Evolutionary conservation across 2,113 vertebrate genomes (phyloP), one percentile per base, ranked within the genome.

Genomic region (Gambusia holbrooki): DNA sequence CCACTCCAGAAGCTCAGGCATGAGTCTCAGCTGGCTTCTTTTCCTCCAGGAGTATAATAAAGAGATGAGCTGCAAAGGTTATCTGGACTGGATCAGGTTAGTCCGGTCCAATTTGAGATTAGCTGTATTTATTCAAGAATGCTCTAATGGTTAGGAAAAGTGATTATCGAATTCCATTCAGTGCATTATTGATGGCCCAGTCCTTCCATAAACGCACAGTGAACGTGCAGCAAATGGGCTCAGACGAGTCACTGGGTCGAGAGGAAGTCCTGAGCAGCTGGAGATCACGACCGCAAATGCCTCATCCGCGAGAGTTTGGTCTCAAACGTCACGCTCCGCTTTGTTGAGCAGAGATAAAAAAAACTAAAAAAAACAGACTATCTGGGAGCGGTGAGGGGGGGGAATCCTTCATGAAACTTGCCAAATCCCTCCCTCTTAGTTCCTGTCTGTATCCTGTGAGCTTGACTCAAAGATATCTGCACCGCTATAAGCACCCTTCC

Each of bases 181-280:
- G 27, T 66, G 4, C 5, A 17, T 35, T 73, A n/a, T 15, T 60
- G 27, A 10, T 9, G 54, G 48, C 29, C 12, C 73, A 37, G 8
- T 14, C 3, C 51, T 8, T 71, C 35, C 9, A 3, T 37, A 33
- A 76, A 54, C 11, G 48, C 70, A 67, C 10, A 67, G 45, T 58
- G 40, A 48, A 42, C 30, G 28, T 62, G 12, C 65, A 9, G 61
- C 65, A 29, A 65, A 4, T 12, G 30, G 12, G 22, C 48, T 28
- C 14, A 67, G 35, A 67, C 14, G 6, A 66, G 76, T 69, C 79
- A 30, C 35, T 58, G 66, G 74, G 66, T 14, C 11, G 77, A 54
- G 74, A 83, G 88, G 91, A 90, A 91, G 84, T 86, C 54, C 30
- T 78, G 83, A 32, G 14, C 40, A 69, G 42, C 69, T 62, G 77